Base-by-base conservation (phyloP, 37 sponge, comb jelly and placozoan species). In the Ianthella basta region DNA sequence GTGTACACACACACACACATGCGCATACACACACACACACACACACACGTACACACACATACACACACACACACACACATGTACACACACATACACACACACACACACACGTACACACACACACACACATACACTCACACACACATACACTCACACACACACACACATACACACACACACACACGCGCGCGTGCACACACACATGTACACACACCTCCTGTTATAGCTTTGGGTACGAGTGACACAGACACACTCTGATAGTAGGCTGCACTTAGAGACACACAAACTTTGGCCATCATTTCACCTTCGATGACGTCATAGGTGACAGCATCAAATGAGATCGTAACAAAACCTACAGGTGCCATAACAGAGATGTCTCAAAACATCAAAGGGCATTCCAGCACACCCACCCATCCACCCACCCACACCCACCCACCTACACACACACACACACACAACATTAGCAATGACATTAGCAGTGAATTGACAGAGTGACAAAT, bases 151-250 rank as follows among this genome's bases (percentile, higher is more conserved):
- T n/a, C 8, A 44, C 50, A 44, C 50, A 44, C 50, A 44, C 50
- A 69, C 70, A 69, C 70, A 69, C 66, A 69, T 35, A 69, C 70
- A 69, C 29, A 75, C 78, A 25, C 20, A 75, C 78, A n/a, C n/a
- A n/a, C n/a, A n/a, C n/a, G n/a, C n/a, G n/a, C n/a, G n/a, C n/a
- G n/a, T n/a, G n/a, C n/a, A n/a, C 70, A 69, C 70, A 69, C 70
- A 69, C 66, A 69, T 35, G 27, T 33, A 69, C 29, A 75, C 78
- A 25, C 20, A 75, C 78, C 25, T 75, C 78, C 78, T 19, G 54
- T 4, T 19, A 75, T 75, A 25, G 37, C 50, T 16, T 1, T 36
- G 15, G 78, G 78, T 4, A 23, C 23, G 15, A 75, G 54, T 4
- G 78, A 36, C 54, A 75, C 78, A 36, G 54, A 40, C 40, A 75